These are phyloP conservation scores for Trichomalopsis sarcophagae DNA, from an alignment of 1,140 invertebrate genomes.

Conservation along the genomic window DNA sequence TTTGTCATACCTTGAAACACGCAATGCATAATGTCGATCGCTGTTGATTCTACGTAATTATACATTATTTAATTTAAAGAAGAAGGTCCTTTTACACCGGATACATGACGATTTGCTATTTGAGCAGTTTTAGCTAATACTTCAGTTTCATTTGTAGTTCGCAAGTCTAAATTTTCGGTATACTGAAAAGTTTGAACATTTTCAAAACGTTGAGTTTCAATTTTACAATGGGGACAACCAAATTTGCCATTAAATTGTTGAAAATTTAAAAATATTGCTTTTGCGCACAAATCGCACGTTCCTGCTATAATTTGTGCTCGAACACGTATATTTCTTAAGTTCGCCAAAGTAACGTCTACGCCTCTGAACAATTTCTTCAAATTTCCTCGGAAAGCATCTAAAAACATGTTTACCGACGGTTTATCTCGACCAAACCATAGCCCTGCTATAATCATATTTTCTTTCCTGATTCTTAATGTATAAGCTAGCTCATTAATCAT, in stretches of 20 bases:
- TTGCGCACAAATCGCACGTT: neutral
- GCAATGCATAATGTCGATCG: slow-evolving; percentile 14
- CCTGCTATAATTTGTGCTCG: neutral
- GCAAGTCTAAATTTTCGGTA: slow-evolving; percentile 25
- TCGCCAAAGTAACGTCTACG: too few relatives aligned
- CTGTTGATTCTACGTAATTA: slow-evolving; percentile 7
- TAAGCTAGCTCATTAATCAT: too few relatives aligned
- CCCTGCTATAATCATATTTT: too few relatives aligned
- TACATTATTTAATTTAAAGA: neutral
- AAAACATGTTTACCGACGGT: too few relatives aligned
- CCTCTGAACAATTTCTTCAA: too few relatives aligned
- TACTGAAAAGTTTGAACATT: slow-evolving; percentile 34
- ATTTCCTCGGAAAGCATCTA: too few relatives aligned
- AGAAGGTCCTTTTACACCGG: slow-evolving; percentile 52
- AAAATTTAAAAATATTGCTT: too few relatives aligned
- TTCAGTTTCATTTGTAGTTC: slow-evolving; percentile 47
- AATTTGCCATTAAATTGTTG: slow-evolving; percentile 40
- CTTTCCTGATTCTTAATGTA: too few relatives aligned
- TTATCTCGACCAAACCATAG: too few relatives aligned
- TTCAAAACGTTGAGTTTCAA: slow-evolving; percentile 1
- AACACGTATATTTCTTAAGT: too few relatives aligned
- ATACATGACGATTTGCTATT: neutral
- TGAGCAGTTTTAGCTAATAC: slow-evolving; percentile 36
- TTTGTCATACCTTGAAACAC: slow-evolving; percentile 10
- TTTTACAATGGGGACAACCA: slow-evolving; percentile 46